Evolutionary conservation across 2,888 invertebrate genomes (phyloP).

Genomic region (Spodoptera picta): DNA sequence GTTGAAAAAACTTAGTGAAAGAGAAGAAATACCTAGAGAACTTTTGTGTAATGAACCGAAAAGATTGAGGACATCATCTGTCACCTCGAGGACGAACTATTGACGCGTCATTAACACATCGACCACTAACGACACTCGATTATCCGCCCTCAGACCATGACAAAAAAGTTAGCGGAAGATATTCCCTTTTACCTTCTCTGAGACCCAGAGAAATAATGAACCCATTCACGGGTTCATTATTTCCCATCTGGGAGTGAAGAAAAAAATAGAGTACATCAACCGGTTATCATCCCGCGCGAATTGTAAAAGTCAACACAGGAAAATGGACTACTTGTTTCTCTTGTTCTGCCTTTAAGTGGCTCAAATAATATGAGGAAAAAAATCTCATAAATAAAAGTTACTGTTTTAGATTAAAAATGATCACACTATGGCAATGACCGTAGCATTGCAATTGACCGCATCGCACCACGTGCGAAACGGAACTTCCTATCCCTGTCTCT

Average conservation of each 20-base stretch:
- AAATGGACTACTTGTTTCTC: constrained; percentile 23
- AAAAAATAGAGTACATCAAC: constrained; percentile 29
- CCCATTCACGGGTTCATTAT: constrained; percentile 36
- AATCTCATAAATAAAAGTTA: constrained; percentile 52
- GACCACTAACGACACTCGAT: constrained; percentile 32
- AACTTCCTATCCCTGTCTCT: constrained; percentile 69
- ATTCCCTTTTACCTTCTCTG: constrained; percentile 15
- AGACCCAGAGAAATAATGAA: too few relatives aligned
- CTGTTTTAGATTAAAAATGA: constrained; percentile 67
- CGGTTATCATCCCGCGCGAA: constrained; percentile 30
- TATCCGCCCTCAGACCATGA: constrained; percentile 19
- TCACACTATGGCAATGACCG: constrained; percentile 85
- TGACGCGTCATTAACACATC: constrained; percentile 34
- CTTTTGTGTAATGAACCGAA: constrained; percentile 20
- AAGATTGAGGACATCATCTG: constrained; percentile 18
- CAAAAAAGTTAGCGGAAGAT: constrained; percentile 23
- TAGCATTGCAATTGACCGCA: constrained; percentile 86
- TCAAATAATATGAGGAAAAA: constrained; percentile 40
- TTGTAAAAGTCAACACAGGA: constrained; percentile 39
- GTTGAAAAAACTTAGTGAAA: not conserved
- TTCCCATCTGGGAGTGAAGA: constrained; percentile 10
- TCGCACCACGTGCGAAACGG: constrained; percentile 80
- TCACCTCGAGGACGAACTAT: constrained; percentile 26
- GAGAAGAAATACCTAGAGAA: constrained; percentile 4
- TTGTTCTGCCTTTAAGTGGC: constrained; percentile 22